Conservation (phyloP, 2,888 invertebrate genomes). For the Yponomeuta malinellus region DNA sequence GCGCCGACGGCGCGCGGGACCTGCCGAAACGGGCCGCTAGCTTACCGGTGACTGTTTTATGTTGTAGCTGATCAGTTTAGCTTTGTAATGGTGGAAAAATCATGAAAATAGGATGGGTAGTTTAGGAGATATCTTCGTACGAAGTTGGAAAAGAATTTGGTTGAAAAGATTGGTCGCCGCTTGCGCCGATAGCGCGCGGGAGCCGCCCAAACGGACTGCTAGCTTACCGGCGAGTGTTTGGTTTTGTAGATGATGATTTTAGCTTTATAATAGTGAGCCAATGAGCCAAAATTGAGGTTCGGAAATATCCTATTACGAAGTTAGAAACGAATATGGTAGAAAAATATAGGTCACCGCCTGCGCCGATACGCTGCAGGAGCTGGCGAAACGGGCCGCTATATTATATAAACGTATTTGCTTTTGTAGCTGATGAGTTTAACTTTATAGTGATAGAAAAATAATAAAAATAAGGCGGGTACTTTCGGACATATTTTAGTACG, state of each 20-base stretch:
- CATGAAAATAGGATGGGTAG: too few relatives aligned
- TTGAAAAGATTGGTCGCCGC: slow-evolving; percentile 72
- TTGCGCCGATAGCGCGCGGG: slow-evolving; percentile 48
- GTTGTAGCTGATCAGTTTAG: slow-evolving; percentile 31
- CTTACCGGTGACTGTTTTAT: slow-evolving; percentile 53
- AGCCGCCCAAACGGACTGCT: slow-evolving; percentile 30
- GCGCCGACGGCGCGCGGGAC: slow-evolving; percentile 45
- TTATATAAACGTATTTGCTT: slow-evolving; percentile 47
- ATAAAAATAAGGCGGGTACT: too few relatives aligned
- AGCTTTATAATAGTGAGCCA: too few relatives aligned
- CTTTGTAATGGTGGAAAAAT: slow-evolving; percentile 74
- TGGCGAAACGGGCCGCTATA: slow-evolving; percentile 31
- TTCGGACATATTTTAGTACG: too few relatives aligned
- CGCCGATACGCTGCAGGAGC: slow-evolving; percentile 37
- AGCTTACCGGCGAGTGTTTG: slow-evolving; percentile 58
- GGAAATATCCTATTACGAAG: too few relatives aligned
- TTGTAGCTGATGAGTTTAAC: slow-evolving; percentile 32
- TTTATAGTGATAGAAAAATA: slow-evolving; percentile 73
- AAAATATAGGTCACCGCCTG: slow-evolving; percentile 76
- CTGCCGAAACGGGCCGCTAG: slow-evolving; percentile 35
- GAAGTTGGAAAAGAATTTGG: too few relatives aligned
- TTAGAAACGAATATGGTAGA: too few relatives aligned
- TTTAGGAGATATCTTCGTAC: too few relatives aligned
- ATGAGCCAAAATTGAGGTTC: too few relatives aligned
- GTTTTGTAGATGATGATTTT: background rate